A percentile compares a stretch with the other conserved stretches of the same genome.
Evolutionary conservation across 2,888 invertebrate genomes (phyloP).

Genomic region (Diloba caeruleocephala): DNA sequence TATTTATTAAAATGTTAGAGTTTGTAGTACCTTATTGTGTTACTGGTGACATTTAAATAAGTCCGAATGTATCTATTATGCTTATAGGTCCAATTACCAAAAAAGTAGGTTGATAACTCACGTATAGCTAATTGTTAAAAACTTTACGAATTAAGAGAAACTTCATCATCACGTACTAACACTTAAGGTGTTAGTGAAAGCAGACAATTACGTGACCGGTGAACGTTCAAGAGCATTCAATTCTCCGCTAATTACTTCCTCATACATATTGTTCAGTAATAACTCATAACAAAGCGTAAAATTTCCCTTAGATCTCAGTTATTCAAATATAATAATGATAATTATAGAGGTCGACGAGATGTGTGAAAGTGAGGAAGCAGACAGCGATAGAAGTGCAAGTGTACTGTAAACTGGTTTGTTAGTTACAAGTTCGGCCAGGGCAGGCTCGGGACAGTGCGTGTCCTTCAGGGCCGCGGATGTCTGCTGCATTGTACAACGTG

Average conservation of each 20-base stretch:
- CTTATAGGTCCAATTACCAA: no score
- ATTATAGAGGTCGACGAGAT: constrained; percentile 48
- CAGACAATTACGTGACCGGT: constrained; percentile 64
- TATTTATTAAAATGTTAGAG: constrained; percentile 1
- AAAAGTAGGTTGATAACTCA: constrained; percentile 26
- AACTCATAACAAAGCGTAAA: constrained; percentile 9
- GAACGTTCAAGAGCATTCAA: constrained; percentile 63
- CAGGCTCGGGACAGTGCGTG: constrained; percentile 69
- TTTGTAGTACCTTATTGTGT: constrained; percentile 4
- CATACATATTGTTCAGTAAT: constrained; percentile 31
- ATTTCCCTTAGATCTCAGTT: constrained; percentile 1
- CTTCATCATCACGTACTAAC: constrained; percentile 45
- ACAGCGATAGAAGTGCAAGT: constrained; percentile 76
- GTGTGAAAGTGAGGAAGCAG: constrained; percentile 69
- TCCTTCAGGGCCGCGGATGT: constrained; percentile 70
- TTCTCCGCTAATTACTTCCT: constrained; percentile 66
- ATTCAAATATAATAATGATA: not conserved
- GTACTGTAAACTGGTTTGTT: constrained; percentile 76
- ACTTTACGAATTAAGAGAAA: constrained; percentile 34
- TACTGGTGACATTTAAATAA: not conserved
- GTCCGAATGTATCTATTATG: no score
- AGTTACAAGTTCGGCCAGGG: constrained; percentile 54
- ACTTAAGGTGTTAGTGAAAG: constrained; percentile 61
- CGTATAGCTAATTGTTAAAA: constrained; percentile 19
- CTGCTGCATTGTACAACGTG: constrained; percentile 70